Evolutionary conservation across 2,113 vertebrate species (phyloP).

Genomic region (Antechinus stuartii): DNA sequence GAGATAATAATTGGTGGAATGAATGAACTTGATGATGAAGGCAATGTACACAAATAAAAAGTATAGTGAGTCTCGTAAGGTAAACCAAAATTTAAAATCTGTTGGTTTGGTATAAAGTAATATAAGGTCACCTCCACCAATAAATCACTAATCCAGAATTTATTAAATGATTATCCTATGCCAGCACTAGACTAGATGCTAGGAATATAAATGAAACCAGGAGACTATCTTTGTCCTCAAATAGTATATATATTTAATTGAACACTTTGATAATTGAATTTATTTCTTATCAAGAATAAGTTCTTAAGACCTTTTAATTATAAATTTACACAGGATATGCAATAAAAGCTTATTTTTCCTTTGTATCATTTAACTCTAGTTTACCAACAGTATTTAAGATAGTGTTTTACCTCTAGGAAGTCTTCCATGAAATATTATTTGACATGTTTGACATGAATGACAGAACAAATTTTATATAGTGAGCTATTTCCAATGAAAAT

Average conservation of each 20-base stretch:
- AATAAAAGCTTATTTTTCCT: neutral
- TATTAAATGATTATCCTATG: neutral
- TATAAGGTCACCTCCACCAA: neutral
- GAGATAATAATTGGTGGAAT: constrained; percentile 1
- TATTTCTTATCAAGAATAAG: neutral
- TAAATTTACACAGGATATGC: neutral
- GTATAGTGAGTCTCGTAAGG: neutral
- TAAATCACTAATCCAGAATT: neutral
- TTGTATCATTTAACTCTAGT: neutral
- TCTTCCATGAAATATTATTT: neutral
- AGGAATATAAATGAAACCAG: neutral
- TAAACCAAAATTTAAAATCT: neutral
- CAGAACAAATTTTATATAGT: neutral
- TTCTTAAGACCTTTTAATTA: neutral
- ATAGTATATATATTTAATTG: neutral
- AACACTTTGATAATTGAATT: neutral
- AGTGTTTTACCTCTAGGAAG: neutral
- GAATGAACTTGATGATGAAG: neutral
- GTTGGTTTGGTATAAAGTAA: neutral
- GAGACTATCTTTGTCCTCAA: neutral
- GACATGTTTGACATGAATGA: neutral
- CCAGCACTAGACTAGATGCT: too few species aligned
- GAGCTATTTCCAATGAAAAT: neutral
- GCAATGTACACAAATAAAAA: neutral
- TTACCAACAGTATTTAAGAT: neutral